Conservation (phyloP, 2,113 vertebrate species). For the Polyodon spathula region DNA sequence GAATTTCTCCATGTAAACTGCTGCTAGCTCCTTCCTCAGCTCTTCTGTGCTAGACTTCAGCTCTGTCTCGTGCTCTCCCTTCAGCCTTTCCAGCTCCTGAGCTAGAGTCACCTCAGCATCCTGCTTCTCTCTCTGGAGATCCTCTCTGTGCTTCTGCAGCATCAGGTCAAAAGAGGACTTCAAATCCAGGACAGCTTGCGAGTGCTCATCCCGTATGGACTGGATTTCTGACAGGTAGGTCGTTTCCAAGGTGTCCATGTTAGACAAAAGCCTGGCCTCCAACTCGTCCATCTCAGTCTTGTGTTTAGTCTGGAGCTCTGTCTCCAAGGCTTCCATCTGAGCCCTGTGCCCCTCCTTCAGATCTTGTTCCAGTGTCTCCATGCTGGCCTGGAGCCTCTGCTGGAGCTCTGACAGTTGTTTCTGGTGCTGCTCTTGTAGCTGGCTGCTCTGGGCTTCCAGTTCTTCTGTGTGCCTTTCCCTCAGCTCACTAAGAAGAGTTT, state of each 20-base stretch:
- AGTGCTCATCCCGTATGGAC: conserved; percentile 50
- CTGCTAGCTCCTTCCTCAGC: conserved; percentile 48
- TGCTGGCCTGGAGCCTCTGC: conserved; percentile 34
- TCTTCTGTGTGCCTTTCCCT: conserved; percentile 44
- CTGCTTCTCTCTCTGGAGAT: conserved; percentile 39
- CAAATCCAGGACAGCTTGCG: conserved; percentile 48
- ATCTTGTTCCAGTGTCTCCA: conserved; percentile 39
- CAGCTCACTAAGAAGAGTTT: conserved; percentile 50
- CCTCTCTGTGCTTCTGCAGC: conserved; percentile 11
- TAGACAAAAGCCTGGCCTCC: conserved; percentile 63
- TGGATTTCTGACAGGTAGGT: conserved; percentile 75
- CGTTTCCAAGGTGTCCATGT: conserved; percentile 72
- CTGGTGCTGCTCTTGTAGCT: conserved; percentile 36
- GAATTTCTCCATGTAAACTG: conserved; percentile 57
- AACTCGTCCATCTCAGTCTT: conserved; percentile 56
- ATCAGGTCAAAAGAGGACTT: conserved; percentile 33
- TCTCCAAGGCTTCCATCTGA: conserved; percentile 51
- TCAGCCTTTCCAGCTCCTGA: conserved; percentile 39
- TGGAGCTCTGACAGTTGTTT: conserved; percentile 33
- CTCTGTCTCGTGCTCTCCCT: conserved; percentile 43
- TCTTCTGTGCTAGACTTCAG: conserved; percentile 44
- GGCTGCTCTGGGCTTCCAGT: conserved; percentile 36
- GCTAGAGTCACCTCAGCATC: conserved; percentile 27
- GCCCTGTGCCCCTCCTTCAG: conserved; percentile 41
- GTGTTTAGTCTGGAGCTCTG: conserved; percentile 54